Conservation (phyloP, 2,113 vertebrate genomes). For the Glaucidium brasilianum region DNA sequence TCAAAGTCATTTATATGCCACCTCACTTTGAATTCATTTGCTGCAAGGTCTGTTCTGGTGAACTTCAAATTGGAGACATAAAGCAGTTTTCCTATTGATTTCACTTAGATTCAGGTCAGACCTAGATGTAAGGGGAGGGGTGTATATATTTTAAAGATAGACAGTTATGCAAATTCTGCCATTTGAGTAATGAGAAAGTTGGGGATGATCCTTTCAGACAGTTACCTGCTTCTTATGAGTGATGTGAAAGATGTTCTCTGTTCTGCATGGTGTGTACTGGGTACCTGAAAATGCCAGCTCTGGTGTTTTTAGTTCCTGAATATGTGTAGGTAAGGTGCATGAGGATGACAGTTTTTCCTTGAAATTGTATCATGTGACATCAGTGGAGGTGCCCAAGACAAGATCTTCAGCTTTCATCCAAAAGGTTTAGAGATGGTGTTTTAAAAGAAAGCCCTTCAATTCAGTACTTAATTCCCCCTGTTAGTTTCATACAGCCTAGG, state of each 20-base stretch:
- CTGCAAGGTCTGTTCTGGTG: neutral
- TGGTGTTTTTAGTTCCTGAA: neutral
- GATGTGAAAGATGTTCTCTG: neutral
- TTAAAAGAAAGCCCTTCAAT: neutral
- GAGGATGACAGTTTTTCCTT: neutral
- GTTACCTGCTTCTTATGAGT: neutral
- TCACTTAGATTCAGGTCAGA: neutral
- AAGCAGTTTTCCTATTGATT: neutral
- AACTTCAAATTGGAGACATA: neutral
- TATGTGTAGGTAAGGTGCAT: fast-evolving
- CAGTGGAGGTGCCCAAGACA: neutral
- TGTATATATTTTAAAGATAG: neutral
- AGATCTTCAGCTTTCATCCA: neutral
- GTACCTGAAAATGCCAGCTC: neutral
- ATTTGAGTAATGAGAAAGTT: neutral
- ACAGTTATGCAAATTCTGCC: neutral
- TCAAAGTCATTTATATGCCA: neutral
- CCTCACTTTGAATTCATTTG: neutral
- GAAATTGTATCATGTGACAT: neutral
- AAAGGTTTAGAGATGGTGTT: neutral
- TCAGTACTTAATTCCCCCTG: neutral
- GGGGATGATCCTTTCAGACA: neutral
- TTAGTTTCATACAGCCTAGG: neutral
- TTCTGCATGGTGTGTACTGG: neutral
- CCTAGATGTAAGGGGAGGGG: neutral